Conservation (phyloP, 2,797 vertebrate species). For the Pipistrellus pipistrellus region DNA sequence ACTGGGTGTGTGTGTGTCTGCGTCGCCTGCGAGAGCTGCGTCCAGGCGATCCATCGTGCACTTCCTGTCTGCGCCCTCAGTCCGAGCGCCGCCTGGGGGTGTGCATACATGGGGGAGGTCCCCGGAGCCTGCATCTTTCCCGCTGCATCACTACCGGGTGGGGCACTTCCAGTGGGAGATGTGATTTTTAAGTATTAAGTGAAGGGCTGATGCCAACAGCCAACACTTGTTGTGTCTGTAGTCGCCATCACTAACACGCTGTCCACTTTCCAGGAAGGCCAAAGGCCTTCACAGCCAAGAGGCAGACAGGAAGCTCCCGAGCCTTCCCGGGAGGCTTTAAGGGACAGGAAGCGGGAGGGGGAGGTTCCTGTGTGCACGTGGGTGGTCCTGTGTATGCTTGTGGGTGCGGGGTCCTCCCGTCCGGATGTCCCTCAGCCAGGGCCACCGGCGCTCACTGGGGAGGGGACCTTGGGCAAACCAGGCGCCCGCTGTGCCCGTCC, state of each 20-base stretch:
- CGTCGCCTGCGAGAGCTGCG: not conserved
- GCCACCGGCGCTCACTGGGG: not conserved
- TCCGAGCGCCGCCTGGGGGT: not conserved
- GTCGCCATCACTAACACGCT: not conserved
- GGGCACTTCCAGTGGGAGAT: no score
- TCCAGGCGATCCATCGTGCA: accelerated
- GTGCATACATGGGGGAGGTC: no score
- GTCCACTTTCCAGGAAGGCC: not conserved
- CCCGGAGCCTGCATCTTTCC: no score
- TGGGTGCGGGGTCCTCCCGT: not conserved
- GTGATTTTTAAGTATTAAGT: no score
- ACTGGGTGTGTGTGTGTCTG: not conserved
- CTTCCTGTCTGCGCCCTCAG: not conserved
- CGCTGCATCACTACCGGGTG: no score
- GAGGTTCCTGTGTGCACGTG: not conserved
- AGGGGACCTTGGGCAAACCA: accelerated
- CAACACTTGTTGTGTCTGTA: no score
- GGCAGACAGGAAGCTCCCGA: not conserved
- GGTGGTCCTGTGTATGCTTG: not conserved
- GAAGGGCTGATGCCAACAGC: no score
- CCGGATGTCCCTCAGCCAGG: not conserved
- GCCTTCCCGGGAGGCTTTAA: not conserved
- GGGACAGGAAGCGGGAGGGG: not conserved
- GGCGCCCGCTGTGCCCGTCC: accelerated
- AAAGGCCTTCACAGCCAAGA: not conserved